Percentiles rank a stretch among this genome's conserved stretches.
Evolutionary conservation across 2,888 invertebrate species (phyloP).

Genomic region (Eremobia ochroleuca): DNA sequence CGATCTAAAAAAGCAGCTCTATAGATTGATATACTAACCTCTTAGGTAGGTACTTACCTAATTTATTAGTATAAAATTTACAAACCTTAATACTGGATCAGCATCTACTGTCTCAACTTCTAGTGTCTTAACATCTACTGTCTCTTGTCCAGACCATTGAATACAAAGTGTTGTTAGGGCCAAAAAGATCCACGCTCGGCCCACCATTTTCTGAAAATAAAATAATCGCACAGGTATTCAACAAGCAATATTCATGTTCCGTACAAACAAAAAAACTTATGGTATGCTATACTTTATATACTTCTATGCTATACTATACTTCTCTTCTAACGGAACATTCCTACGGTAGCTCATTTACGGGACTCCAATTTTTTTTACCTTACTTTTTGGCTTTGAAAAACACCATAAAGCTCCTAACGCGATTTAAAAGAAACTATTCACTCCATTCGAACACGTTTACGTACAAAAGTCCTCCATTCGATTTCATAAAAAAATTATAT

Average conservation of each 20-base stretch:
- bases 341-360: neutral
- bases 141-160: conserved; percentile 41
- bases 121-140: neutral
- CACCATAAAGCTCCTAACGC: neutral
- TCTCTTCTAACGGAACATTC: neutral
- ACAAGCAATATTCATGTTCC: neutral
- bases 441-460: neutral
- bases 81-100: conserved; percentile 38
- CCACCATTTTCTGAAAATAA: conserved; percentile 51
- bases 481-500: too few relatives aligned
- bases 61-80: neutral
- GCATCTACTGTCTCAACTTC: neutral
- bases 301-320: too few relatives aligned
- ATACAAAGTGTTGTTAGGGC: conserved; percentile 42
- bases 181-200: conserved; percentile 19
- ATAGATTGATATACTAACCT: neutral
- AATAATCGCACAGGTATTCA: neutral
- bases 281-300: too few relatives aligned
- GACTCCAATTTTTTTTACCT: neutral
- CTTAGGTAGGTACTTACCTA: neutral
- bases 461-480: neutral
- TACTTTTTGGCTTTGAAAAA: neutral
- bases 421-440: neutral
- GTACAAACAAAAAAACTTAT: neutral
- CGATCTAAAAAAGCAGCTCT: neutral